Evolutionary conservation across 2,797 vertebrate species (phyloP).

Genomic region (Xenentodon cancila): DNA sequence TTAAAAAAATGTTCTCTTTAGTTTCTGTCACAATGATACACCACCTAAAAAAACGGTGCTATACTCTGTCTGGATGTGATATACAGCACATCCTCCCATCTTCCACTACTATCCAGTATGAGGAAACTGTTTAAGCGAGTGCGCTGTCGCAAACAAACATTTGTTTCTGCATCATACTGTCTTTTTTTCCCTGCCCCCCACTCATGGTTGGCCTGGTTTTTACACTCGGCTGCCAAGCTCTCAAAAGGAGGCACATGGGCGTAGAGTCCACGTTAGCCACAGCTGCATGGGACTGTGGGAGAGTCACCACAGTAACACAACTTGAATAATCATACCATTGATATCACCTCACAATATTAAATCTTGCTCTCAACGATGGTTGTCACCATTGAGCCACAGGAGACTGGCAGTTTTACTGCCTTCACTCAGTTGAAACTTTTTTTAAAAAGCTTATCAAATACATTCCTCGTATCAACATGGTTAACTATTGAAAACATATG

Average conservation of each 20-base stretch:
- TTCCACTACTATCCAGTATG: conserved; percentile 6
- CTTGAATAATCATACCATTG: conserved; percentile 28
- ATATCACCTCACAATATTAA: conserved; percentile 39
- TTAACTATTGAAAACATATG: conserved; percentile 3
- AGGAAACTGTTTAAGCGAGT: conserved; percentile 14
- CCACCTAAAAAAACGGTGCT: background rate
- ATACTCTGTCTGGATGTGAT: background rate
- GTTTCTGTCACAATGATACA: too few species aligned
- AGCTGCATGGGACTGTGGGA: conserved; percentile 59
- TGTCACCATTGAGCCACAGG: background rate
- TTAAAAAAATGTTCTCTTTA: too few species aligned
- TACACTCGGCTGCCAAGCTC: conserved; percentile 38
- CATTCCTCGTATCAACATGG: conserved; percentile 21
- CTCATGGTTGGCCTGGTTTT: conserved; percentile 25
- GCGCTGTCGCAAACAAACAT: conserved; percentile 25
- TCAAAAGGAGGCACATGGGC: conserved; percentile 33
- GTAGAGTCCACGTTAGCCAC: conserved; percentile 46
- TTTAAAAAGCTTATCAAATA: background rate
- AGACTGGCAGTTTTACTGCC: conserved; percentile 17
- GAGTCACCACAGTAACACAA: conserved; percentile 31
- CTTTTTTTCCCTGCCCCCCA: conserved; percentile 22
- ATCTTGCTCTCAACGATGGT: conserved; percentile 14
- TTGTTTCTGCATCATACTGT: conserved; percentile 35
- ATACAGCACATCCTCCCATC: background rate
- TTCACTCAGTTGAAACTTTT: background rate